A percentile compares a stretch with the other conserved stretches of the same genome.
Conservation (phyloP, 2,888 invertebrate species). For the Aporophyla nigra region DNA sequence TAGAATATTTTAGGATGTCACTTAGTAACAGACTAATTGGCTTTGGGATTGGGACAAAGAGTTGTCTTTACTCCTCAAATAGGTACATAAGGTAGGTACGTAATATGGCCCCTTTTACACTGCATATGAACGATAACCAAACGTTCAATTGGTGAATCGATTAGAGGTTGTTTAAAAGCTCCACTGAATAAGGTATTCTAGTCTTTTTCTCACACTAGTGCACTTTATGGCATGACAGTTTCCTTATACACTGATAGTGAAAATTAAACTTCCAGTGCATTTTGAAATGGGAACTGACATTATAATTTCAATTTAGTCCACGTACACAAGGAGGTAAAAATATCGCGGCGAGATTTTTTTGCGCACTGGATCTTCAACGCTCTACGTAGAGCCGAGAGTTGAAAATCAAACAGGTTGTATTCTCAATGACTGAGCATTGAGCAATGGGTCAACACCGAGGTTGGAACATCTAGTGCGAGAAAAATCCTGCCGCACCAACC, state of each 20-base stretch:
- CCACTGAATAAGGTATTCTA: neutral
- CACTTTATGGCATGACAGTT: too few species aligned
- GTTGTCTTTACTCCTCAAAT: neutral
- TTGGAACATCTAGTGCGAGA: too few species aligned
- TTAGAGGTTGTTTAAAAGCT: neutral
- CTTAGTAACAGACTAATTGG: conserved; percentile 8
- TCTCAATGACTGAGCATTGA: too few species aligned
- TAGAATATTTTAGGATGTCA: neutral
- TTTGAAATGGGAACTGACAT: neutral
- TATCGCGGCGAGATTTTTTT: too few species aligned
- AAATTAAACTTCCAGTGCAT: neutral
- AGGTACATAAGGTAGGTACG: neutral
- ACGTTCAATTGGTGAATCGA: neutral
- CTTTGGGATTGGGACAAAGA: neutral
- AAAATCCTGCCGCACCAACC: neutral
- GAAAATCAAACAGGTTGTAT: too few species aligned
- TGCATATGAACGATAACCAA: neutral
- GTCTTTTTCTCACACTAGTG: neutral
- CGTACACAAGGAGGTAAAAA: too few species aligned
- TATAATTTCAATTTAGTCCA: neutral
- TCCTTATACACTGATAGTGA: neutral
- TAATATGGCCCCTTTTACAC: neutral
- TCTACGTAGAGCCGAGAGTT: too few species aligned
- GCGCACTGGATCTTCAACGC: too few species aligned
- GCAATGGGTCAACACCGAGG: too few species aligned